A percentile compares a stretch with the other conserved stretches of the same genome.
Conservation (phyloP, 2,113 vertebrate genomes). For the Gasterosteus aculeatus region DNA sequence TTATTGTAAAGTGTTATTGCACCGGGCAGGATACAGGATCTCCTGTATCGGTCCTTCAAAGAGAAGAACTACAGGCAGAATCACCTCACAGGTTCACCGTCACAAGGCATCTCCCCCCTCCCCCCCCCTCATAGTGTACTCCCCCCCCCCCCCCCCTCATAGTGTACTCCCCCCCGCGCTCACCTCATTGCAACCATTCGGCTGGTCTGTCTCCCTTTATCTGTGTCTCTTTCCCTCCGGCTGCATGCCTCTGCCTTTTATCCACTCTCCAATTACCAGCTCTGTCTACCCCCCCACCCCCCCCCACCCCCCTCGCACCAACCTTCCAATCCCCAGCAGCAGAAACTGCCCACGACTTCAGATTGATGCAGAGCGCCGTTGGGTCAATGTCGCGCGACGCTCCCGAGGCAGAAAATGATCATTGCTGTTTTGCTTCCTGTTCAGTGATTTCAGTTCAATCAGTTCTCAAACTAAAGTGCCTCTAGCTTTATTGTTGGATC, state of each 20-base stretch:
- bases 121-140: neutral
- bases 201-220: conserved; percentile 22
- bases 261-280: conserved; percentile 44
- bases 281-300: neutral
- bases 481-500: neutral
- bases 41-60: no score
- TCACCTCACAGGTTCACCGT: neutral
- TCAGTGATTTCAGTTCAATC: conserved; percentile 9
- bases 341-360: conserved; percentile 42
- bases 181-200: conserved; percentile 22
- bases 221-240: neutral
- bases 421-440: conserved; percentile 13
- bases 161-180: neutral
- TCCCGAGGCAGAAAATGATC: conserved; percentile 34
- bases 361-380: conserved; percentile 35
- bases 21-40: no score
- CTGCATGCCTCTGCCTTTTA: conserved; percentile 28
- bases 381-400: conserved; percentile 21
- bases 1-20: no score
- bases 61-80: neutral
- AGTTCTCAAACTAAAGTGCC: neutral
- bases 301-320: neutral
- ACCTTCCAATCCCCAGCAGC: conserved; percentile 33
- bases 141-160: neutral
- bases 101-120: neutral